Conservation (phyloP, 64 coral and sea anemone species). For the Acropora yongei region DNA sequence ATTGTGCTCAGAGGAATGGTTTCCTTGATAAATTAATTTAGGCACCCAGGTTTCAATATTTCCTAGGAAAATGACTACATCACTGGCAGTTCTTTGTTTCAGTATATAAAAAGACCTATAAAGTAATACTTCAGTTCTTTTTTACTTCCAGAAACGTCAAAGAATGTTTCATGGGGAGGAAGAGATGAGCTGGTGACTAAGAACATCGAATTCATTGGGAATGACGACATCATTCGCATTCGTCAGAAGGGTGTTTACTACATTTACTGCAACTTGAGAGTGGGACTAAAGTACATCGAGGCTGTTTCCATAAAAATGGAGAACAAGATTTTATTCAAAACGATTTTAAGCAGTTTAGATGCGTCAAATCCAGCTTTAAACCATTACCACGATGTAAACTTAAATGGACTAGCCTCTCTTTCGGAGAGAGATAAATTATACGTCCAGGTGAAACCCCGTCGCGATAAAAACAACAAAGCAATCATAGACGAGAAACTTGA, state of each 20-base stretch:
- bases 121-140: neutral
- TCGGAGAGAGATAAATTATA: neutral
- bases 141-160: neutral
- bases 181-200: neutral
- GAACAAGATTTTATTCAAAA: neutral
- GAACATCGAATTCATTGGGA: neutral
- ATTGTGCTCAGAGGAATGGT: too few species aligned
- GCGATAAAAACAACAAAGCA: neutral
- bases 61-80: too few species aligned
- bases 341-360: neutral
- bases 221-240: neutral
- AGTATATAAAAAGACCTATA: neutral
- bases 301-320: neutral
- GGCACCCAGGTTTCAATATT: too few species aligned
- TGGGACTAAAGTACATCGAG: neutral
- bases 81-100: too few species aligned
- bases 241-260: neutral
- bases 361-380: too few species aligned
- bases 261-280: conserved; percentile 1
- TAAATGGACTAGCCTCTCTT: neutral
- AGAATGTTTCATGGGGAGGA: neutral
- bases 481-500: neutral
- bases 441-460: neutral
- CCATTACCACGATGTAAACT: neutral
- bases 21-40: too few species aligned